Conservation (phyloP, 2,113 vertebrate species). For the Morone chrysops region DNA sequence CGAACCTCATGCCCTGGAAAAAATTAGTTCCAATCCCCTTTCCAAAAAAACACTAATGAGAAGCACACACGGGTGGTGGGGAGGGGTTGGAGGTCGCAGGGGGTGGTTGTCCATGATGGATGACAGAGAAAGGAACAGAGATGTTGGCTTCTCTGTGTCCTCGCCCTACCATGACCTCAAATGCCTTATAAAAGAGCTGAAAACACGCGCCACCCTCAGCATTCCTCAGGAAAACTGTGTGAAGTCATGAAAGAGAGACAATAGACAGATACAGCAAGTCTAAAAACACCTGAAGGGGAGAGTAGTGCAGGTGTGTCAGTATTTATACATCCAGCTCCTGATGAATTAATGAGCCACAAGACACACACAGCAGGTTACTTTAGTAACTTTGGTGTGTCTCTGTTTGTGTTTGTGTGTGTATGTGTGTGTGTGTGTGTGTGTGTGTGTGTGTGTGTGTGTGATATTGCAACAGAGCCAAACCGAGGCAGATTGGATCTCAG, state of each 20-base stretch:
- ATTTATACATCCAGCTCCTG: slow-evolving; percentile 34
- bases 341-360: slow-evolving; percentile 53
- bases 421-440: slow-evolving; percentile 7
- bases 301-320: slow-evolving; percentile 43
- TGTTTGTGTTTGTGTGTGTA: neutral
- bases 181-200: slow-evolving; percentile 45
- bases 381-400: neutral
- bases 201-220: slow-evolving; percentile 27
- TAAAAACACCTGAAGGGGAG: slow-evolving; percentile 28
- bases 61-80: slow-evolving; percentile 58
- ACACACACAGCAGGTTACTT: slow-evolving; percentile 8
- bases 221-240: slow-evolving; percentile 46
- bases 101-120: slow-evolving; percentile 50
- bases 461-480: slow-evolving; percentile 1
- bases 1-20: slow-evolving; percentile 60
- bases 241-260: slow-evolving; percentile 28
- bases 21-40: slow-evolving; percentile 65
- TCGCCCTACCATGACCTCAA: slow-evolving; percentile 52
- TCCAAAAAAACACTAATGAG: slow-evolving; percentile 68
- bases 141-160: slow-evolving; percentile 43
- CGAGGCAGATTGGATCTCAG: slow-evolving; percentile 15
- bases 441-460: neutral
- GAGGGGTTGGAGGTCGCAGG: slow-evolving; percentile 28
- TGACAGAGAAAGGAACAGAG: slow-evolving; percentile 54
- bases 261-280: slow-evolving; percentile 9